A percentile compares a stretch with the other conserved stretches of the same genome.
These are phyloP conservation scores for Tragopan temminckii DNA, from an alignment of 2,797 vertebrate species.

Conservation along the genomic window DNA sequence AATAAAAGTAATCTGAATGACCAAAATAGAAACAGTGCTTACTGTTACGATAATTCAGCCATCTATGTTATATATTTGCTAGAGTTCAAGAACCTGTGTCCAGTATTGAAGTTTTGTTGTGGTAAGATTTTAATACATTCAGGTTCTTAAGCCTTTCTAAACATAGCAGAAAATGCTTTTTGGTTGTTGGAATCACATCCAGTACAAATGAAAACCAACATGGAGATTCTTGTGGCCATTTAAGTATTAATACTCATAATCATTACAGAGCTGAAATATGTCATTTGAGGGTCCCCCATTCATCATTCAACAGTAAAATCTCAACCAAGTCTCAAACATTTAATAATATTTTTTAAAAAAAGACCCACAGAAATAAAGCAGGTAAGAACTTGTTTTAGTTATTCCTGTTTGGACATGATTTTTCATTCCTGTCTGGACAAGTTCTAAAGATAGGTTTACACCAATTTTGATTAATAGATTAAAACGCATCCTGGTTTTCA, in stretches of 20 bases:
- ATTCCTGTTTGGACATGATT: conserved; percentile 37
- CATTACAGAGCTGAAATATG: not conserved
- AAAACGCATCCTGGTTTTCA: conserved; percentile 48
- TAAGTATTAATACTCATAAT: not conserved
- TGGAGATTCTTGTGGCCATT: not conserved
- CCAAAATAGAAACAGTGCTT: not conserved
- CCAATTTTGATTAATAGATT: conserved; percentile 56
- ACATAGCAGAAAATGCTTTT: not conserved
- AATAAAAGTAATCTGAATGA: not conserved
- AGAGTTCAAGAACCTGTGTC: not conserved
- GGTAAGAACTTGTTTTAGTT: conserved; percentile 30
- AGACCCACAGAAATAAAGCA: not conserved
- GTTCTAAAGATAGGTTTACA: conserved; percentile 51
- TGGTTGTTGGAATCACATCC: not conserved
- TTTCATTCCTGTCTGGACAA: conserved; percentile 66
- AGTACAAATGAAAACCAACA: not conserved
- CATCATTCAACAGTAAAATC: not conserved
- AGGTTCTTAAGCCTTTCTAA: not conserved
- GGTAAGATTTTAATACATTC: not conserved
- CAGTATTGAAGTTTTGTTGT: not conserved
- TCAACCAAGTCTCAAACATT: not conserved
- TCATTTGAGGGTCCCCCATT: not conserved
- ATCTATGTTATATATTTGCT: not conserved
- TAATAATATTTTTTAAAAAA: fast-evolving
- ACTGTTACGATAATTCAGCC: not conserved